Conservation (phyloP, 2,797 vertebrate species). For the Miichthys miiuy region DNA sequence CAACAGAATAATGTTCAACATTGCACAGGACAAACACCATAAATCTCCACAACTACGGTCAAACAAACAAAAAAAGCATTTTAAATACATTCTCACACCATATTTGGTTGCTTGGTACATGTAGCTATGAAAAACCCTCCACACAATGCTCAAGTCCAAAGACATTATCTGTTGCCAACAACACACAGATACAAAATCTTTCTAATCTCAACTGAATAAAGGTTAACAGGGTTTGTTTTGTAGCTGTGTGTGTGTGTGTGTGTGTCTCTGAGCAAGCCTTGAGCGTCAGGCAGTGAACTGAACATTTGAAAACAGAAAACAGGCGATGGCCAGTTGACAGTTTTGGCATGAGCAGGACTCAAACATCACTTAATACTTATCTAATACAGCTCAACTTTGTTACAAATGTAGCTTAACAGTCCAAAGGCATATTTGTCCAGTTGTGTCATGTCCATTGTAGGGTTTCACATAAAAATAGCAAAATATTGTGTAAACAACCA, state of each 20-base stretch:
- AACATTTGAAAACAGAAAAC: conserved; percentile 19
- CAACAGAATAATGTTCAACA: not conserved
- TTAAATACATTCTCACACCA: conserved; percentile 20
- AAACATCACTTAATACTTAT: not conserved
- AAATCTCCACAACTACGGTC: not conserved
- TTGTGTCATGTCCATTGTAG: conserved; percentile 1
- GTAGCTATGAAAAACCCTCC: conserved; percentile 2
- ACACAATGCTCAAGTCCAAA: not conserved
- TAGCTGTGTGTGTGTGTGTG: not conserved
- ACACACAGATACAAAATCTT: not conserved
- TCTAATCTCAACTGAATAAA: not conserved
- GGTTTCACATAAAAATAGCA: not conserved
- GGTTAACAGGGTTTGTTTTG: conserved; percentile 12
- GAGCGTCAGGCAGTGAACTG: not conserved
- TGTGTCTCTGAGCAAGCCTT: too few species aligned
- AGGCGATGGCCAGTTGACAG: not conserved
- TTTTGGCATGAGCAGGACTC: conserved; percentile 25
- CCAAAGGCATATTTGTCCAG: conserved; percentile 28
- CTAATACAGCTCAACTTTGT: conserved; percentile 1
- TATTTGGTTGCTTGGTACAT: conserved; percentile 31
- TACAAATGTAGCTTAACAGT: conserved; percentile 24
- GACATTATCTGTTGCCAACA: conserved; percentile 1
- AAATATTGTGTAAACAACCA: not conserved
- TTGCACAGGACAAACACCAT: not conserved
- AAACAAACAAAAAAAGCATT: conserved; percentile 32